Evolutionary conservation across 2,113 vertebrate genomes (phyloP).

Genomic region (Colossoma macropomum): DNA sequence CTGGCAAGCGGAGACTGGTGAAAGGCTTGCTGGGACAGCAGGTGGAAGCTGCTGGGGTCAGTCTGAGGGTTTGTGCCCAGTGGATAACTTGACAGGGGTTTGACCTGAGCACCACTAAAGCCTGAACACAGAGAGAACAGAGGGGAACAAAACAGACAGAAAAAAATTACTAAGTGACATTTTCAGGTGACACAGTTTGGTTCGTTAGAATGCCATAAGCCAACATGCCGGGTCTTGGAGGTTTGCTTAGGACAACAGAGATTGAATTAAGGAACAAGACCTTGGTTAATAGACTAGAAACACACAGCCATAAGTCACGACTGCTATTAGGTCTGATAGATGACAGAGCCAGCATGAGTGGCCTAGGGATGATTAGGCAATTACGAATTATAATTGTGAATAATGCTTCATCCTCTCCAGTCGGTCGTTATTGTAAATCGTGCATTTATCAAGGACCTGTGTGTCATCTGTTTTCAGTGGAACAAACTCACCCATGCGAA

Average conservation of each 20-base stretch:
- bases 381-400: neutral
- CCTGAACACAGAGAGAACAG: slow-evolving; percentile 56
- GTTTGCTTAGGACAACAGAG: neutral
- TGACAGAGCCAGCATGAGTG: neutral
- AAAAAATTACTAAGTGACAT: neutral
- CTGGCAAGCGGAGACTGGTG: slow-evolving; percentile 59
- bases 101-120: slow-evolving; percentile 65
- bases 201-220: neutral
- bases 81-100: slow-evolving; percentile 67
- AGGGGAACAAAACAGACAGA: neutral
- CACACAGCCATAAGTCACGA: neutral
- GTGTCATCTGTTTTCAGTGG: neutral
- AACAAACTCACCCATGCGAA: slow-evolving; percentile 1
- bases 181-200: neutral
- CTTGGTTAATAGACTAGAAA: neutral
- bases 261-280: neutral
- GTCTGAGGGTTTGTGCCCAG: slow-evolving; percentile 61
- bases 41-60: slow-evolving; percentile 60
- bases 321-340: neutral
- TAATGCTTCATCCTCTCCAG: neutral
- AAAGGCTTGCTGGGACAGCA: slow-evolving; percentile 56
- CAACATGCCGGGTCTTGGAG: neutral
- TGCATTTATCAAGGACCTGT: neutral
- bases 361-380: neutral
- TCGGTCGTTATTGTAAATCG: neutral